These are phyloP conservation scores for Myiotriccus ornatus DNA, from an alignment of 2,797 vertebrate species.

Conservation along the genomic window DNA sequence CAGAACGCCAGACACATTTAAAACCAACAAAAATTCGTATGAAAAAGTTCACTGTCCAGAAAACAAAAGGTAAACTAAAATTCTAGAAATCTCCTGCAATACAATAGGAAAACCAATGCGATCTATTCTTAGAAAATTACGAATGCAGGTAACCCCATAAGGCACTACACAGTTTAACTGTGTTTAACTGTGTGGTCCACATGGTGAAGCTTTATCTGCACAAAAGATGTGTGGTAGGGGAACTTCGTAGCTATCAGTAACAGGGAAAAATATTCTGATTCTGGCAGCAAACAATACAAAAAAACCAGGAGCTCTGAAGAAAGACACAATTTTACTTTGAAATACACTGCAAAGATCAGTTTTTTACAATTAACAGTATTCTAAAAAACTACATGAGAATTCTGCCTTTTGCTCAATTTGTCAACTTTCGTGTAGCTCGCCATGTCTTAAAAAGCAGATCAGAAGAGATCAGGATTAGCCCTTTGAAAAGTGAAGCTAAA, in stretches of 20 bases:
- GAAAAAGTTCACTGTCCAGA: neutral
- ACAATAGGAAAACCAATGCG: neutral
- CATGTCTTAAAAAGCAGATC: neutral
- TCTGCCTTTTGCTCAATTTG: neutral
- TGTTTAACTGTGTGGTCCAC: neutral
- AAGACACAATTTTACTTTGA: neutral
- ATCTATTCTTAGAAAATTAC: neutral
- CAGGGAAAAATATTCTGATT: neutral
- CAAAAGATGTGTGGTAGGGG: neutral
- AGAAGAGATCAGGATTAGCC: neutral
- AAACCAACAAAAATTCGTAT: neutral
- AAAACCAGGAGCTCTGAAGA: neutral
- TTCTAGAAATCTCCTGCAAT: neutral
- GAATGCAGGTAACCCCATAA: neutral
- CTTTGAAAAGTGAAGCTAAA: neutral
- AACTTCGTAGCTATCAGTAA: neutral
- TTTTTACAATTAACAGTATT: neutral
- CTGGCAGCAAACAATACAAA: neutral
- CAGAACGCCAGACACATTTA: neutral
- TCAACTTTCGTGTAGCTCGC: neutral
- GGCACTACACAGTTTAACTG: neutral
- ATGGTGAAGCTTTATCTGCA: neutral
- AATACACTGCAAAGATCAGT: neutral
- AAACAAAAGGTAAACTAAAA: neutral
- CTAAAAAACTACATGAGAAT: neutral